phyloP scores from a whole-genome alignment of 2,888 invertebrate species.

The Boloria euphrosyne region DNA sequence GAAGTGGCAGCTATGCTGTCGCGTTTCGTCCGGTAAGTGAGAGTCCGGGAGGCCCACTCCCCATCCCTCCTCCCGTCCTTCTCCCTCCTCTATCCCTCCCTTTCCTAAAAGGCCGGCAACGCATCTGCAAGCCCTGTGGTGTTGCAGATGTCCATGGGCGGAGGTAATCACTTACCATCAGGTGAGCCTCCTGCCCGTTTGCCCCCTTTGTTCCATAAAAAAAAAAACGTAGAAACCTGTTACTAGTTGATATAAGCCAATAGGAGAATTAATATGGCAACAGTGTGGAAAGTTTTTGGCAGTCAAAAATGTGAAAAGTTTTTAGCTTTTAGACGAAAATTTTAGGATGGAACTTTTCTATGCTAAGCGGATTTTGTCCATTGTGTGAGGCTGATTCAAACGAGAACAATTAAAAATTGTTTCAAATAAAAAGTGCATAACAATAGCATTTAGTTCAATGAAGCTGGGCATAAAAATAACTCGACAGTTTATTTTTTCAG shows the following conservation, averaged over 20 bases:
- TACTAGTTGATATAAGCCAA: slow-evolving; percentile 8
- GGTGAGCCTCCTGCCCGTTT: too few species aligned
- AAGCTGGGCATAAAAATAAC: slow-evolving; percentile 9
- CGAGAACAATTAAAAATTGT: slow-evolving; percentile 31
- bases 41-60: too few species aligned
- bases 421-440: slow-evolving; percentile 27
- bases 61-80: too few species aligned
- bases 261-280: not conserved
- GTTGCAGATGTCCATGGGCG: too few species aligned
- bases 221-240: slow-evolving; percentile 3
- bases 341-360: slow-evolving; percentile 25
- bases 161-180: too few species aligned
- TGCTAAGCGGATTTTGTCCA: slow-evolving; percentile 36
- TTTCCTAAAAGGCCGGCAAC: too few species aligned
- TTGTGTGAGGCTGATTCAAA: slow-evolving; percentile 23
- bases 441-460: slow-evolving; percentile 25
- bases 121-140: too few species aligned
- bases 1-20: too few species aligned
- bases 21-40: too few species aligned
- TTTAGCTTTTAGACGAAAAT: slow-evolving; percentile 29
- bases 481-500: slow-evolving; percentile 7
- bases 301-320: slow-evolving; percentile 15
- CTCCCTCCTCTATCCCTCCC: too few species aligned
- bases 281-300: slow-evolving; percentile 5
- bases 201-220: too few species aligned